Conservation (phyloP, 2,888 invertebrate genomes). For the Temnothorax rugatulus region DNA sequence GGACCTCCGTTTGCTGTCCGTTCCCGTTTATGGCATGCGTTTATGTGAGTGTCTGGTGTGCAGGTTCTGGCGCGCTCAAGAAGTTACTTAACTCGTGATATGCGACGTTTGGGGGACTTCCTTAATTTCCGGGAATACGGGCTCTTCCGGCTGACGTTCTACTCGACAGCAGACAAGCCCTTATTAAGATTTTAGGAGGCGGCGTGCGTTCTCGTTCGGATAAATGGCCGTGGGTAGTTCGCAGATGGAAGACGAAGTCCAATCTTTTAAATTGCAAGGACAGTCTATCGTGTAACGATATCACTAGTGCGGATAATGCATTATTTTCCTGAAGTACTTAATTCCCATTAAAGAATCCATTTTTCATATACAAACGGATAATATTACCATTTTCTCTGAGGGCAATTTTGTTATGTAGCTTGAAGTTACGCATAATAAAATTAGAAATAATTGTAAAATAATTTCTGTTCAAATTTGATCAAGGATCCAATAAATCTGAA, state of each 20-base stretch:
- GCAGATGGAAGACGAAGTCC: slow-evolving; percentile 5
- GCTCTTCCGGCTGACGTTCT: slow-evolving; percentile 75
- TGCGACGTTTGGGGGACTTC: slow-evolving; percentile 75
- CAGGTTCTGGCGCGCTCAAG: slow-evolving; percentile 57
- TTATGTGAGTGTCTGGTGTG: slow-evolving; percentile 37
- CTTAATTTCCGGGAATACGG: slow-evolving; percentile 76
- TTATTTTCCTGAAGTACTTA: neutral
- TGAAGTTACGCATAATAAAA: neutral
- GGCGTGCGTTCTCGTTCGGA: slow-evolving; percentile 62
- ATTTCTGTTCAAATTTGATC: neutral
- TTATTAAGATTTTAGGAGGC: slow-evolving; percentile 74
- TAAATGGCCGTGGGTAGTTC: slow-evolving; percentile 41
- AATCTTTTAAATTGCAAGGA: slow-evolving; percentile 45
- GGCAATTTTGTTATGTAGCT: neutral
- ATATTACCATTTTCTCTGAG: neutral
- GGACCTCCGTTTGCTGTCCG: slow-evolving; percentile 47
- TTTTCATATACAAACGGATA: neutral
- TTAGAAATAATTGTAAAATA: slow-evolving; percentile 4
- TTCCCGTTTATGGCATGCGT: slow-evolving; percentile 46
- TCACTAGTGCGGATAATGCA: neutral
- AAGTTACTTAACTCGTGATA: slow-evolving; percentile 75
- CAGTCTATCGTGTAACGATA: slow-evolving; percentile 20
- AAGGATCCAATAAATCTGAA: neutral
- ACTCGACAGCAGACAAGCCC: slow-evolving; percentile 74
- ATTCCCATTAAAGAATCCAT: neutral